Evolutionary conservation across 2,113 vertebrate genomes (phyloP), one percentile per base, ranked within the genome.

Genomic region (Phycodurus eques): DNA sequence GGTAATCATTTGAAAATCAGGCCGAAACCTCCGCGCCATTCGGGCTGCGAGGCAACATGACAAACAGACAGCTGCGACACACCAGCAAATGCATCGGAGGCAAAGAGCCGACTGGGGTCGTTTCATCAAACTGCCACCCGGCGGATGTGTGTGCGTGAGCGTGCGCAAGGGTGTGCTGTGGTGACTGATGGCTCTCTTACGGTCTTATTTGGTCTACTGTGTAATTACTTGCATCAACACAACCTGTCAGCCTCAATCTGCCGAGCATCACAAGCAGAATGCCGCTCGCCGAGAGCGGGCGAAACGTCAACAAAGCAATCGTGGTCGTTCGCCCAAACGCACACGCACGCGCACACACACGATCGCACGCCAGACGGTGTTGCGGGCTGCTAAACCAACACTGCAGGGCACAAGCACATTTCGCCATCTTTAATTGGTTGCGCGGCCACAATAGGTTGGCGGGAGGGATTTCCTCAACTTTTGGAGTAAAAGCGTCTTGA

Each of bases 211-310:
- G 82, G 89, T 89, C 81, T 85, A 79, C 74, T 74, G 75, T 79
- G 80, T 85, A 89, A 91, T 92, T 89, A 90, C 83, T 88, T 85
- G 82, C 81, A 91, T 88, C 87, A 87, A 86, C 85, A 85, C 84
- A 86, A 80, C 81, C 87, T 79, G 88, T 86, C 89, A 84, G 77
- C 69, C 79, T 79, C 83, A 83, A 86, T 89, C 83, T 85, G 71
- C 68, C 63, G 19, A 77, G 74, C 66, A 33, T 70, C 70, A 75
- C 49, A 65, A 78, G 70, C 74, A 80, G 68, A 76, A 67, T 66
- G 82, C 59, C 60, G 43, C 65, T 77, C 73, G 43, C 71, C 71
- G 59, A 65, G 78, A 73, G 64, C 51, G 39, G 33, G 74, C 62
- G 33, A 17, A 62, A 35, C 33, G 67, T 81, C 71, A 79, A 77